A percentile compares a stretch with the other conserved stretches of the same genome.
Evolutionary conservation across 1,140 invertebrate species (phyloP).

Genomic region (Drosophila dunni): DNA sequence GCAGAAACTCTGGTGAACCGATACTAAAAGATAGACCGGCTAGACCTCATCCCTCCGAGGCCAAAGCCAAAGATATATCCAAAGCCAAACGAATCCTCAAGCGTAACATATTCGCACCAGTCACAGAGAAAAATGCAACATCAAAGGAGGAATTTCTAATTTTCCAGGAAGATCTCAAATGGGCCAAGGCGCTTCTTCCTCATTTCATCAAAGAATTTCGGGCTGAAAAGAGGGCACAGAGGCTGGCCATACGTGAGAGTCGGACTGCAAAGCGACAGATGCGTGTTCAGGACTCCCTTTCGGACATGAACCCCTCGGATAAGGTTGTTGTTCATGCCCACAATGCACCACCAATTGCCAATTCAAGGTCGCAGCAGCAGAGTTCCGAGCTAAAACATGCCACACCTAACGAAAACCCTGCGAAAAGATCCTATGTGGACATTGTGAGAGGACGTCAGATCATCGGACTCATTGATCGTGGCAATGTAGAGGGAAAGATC

Average conservation of each 20-base stretch:
- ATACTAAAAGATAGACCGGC: constrained; percentile 11
- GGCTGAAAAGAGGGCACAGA: neutral
- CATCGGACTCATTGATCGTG: constrained; percentile 21
- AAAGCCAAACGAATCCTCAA: constrained; percentile 21
- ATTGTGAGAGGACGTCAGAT: constrained; percentile 15
- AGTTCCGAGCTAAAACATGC: neutral
- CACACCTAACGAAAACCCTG: neutral
- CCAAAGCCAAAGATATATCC: neutral
- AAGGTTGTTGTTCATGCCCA: neutral
- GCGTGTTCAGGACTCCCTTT: neutral
- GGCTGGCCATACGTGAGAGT: neutral
- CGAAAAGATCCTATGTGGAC: neutral
- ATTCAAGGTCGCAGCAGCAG: neutral
- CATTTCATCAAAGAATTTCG: neutral
- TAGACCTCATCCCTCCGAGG: neutral
- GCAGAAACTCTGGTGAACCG: neutral
- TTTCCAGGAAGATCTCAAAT: constrained; percentile 21
- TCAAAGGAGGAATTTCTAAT: constrained; percentile 15
- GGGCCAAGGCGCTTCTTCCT: constrained; percentile 23
- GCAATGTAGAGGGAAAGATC: constrained; percentile 18
- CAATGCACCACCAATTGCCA: neutral
- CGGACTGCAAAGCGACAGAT: constrained; percentile 15
- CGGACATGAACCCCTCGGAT: neutral
- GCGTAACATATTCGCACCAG: neutral
- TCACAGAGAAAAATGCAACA: constrained; percentile 14